Evolutionary conservation across 2,888 invertebrate genomes (phyloP).

Genomic region (Drosophila helvetica): DNA sequence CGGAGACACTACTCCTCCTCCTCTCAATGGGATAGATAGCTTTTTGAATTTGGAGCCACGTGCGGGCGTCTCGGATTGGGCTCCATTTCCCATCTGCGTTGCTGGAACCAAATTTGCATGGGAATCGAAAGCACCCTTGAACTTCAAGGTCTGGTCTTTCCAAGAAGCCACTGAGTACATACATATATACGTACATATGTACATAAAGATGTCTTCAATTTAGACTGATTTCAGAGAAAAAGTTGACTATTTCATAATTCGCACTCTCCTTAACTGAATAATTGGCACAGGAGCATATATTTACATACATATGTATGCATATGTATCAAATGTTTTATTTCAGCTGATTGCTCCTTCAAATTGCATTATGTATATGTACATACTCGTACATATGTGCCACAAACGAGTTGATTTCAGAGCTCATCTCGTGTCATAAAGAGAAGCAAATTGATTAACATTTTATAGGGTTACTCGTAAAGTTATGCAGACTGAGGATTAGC

Average conservation of each 20-base stretch:
- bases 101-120: conserved; percentile 35
- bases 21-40: conserved; percentile 5
- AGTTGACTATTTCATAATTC: conserved; percentile 31
- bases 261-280: conserved; percentile 35
- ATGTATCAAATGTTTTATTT: background rate
- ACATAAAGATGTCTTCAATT: conserved; percentile 21
- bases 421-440: conserved; percentile 30
- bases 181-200: background rate
- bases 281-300: conserved; percentile 27
- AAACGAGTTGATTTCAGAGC: conserved; percentile 12
- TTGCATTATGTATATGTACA: background rate
- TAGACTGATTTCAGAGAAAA: background rate
- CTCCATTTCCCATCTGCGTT: conserved; percentile 24
- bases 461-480: conserved; percentile 17
- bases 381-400: background rate
- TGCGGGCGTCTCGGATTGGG: conserved; percentile 22
- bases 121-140: conserved; percentile 43
- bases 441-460: conserved; percentile 39
- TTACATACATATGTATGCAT: too few relatives aligned
- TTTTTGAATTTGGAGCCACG: conserved; percentile 33
- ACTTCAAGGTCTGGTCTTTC: conserved; percentile 32
- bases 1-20: background rate
- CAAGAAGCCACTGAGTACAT: conserved; percentile 19
- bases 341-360: conserved; percentile 24
- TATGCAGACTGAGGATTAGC: background rate